Evolutionary conservation across 2,888 invertebrate genomes (phyloP), one percentile per base, ranked within the genome.

Genomic region (Limenitis camilla): DNA sequence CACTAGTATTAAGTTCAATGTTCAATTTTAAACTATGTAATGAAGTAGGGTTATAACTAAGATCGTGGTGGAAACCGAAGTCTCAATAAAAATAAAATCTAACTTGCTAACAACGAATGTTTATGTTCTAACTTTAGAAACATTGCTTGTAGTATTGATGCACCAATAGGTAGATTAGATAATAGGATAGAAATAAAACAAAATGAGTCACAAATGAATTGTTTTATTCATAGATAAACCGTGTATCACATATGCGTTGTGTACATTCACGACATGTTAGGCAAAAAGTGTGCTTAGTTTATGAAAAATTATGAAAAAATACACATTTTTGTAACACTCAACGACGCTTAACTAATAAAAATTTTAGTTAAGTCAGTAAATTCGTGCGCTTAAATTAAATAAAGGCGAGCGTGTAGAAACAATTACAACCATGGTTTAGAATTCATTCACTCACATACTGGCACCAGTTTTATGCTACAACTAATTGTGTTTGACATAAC

Each of bases 231-330:
- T 76, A 81, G 77, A 78, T 80, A 82, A 81, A 86, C 76, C 73
- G 80, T 83, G 81, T 86, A 86, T 86, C 85, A 85, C 85, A 83
- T 83, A 81, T 78, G 80, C 77, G 78, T 77, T 79, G 79, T 81
- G 84, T 82, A 81, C 80, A 82, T 79, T 74, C 74, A 81, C 78
- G 81, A 80, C 70, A 75, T 77, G 72, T 79, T 81, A 85, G 84
- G 81, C 85, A 76, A 78, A 78, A 79, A n/a, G 80, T 83, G 86
- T 81, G 82, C 80, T 84, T 81, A 76, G 61, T 72, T 69, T 72
- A 75, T 61, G 71, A 69, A 67, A 63, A 73, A 64, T 72, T 75
- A 74, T 76, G 74, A 78, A 78, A 78, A 81, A 77, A 79, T 79
- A 78, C 72, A 67, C 63, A 60, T 68, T 68, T 71, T 58, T n/a